Evolutionary conservation across 1,140 invertebrate genomes (phyloP).

Genomic region (Leptopilina boulardi): DNA sequence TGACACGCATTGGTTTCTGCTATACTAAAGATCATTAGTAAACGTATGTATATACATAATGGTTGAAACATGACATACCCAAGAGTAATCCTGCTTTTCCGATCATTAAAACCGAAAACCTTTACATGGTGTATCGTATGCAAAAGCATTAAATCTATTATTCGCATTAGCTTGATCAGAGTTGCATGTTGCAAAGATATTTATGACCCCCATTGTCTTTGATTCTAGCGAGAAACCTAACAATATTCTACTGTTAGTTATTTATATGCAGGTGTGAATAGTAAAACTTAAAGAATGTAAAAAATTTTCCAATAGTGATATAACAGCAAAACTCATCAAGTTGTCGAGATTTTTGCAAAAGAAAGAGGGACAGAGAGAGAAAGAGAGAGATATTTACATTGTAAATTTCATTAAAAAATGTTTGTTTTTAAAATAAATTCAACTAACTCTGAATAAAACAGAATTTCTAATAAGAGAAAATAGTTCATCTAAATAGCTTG

Average conservation of each 20-base stretch:
- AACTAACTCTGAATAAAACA: neutral
- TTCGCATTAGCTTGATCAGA: neutral
- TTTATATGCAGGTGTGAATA: neutral
- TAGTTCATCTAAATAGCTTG: neutral
- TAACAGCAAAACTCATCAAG: neutral
- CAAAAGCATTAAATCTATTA: neutral
- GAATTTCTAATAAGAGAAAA: slow-evolving; percentile 11
- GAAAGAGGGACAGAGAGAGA: neutral
- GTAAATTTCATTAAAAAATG: neutral
- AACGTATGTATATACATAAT: neutral
- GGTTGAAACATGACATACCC: neutral
- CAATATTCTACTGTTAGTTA: neutral
- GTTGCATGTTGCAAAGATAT: neutral
- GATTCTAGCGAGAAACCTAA: neutral
- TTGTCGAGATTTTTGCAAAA: too few relatives aligned
- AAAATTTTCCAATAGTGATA: neutral
- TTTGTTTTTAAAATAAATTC: neutral
- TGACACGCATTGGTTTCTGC: too few relatives aligned
- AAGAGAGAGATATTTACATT: neutral
- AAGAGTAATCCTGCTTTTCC: neutral
- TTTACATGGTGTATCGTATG: neutral
- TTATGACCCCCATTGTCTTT: slow-evolving; percentile 16
- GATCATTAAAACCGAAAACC: neutral
- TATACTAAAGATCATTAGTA: neutral
- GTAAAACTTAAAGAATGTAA: neutral